Base-by-base conservation (phyloP, 2,797 vertebrate genomes). In the Sebastolobus alascanus region DNA sequence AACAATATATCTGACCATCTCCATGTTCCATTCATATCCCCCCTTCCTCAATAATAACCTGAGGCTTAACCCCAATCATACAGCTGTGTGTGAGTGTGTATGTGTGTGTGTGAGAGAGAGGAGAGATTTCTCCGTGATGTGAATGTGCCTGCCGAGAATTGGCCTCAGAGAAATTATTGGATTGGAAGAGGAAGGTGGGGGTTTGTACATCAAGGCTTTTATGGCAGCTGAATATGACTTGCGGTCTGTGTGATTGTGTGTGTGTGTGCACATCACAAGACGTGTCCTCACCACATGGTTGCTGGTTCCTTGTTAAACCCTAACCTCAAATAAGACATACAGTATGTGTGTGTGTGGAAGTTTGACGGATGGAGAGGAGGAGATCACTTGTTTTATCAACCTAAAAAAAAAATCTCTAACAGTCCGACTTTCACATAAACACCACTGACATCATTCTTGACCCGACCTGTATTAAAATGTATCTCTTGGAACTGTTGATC, bases 21-120 rank as follows among this genome's bases (percentile, higher is more conserved):
- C 75, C 35, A 73, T 59, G 75, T 73, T 59, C 58, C 54, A 64
- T 12, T n/a, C 60, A 38, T n/a, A 52, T 68, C 3, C 9, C 3
- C 5, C 25, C 63, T 12, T 59, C 54, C 50, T 75, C 68, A 43
- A 64, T 74, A 84, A 84, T 84, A 87, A 83, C 73, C 75, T 27
- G 25, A 77, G 56, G 79, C 65, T 87, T 88, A 86, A 87, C 86
- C 84, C 75, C 66, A 87, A 81, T 83, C 81, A 82, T 65, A 79
- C 80, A 77, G 77, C 83, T 69, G 14, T 70, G 33, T 10, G 60
- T 25, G 59, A 16, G 20, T 46, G 63, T 65, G 27, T 67, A 38
- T 29, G 55, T 70, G 40, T 43, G 64, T 52, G 18, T 31, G 14
- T 29, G 35, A 22, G n/a, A 46, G 61, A 75, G 74, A 25, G 33